Evolutionary conservation across 2,113 vertebrate genomes (phyloP), one percentile per base, ranked within the genome.

Genomic region (Crypturellus undulatus): DNA sequence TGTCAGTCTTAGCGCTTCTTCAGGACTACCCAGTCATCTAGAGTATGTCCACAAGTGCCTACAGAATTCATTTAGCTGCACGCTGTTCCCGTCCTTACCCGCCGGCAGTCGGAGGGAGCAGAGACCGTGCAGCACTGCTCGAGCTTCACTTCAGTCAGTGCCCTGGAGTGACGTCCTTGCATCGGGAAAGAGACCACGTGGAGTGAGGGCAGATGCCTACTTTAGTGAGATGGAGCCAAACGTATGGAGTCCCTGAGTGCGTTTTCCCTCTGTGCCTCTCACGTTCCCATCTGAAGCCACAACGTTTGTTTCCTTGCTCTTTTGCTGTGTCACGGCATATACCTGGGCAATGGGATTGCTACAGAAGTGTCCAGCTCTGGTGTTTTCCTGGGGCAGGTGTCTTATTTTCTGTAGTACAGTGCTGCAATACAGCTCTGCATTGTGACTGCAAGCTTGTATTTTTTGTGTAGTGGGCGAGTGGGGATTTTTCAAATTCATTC

Each of bases 401-500:
- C 67, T 92, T 79, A 65, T 90, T 93, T 81, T 38, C 49, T 9
- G 21, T 71, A 36, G 59, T 12, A 0, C 9, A n/a, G 64, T 65
- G 34, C 56, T 21, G 38, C 36, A 58, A 52, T 51, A 64, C 63
- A 32, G 78, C 64, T 34, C 64, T 64, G 60, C 15, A 7, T 52
- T 11, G 64, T 64, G 84, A 92, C 47, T 79, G 84, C 65, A 0
- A 2, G 77, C 47, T 56, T 65, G 22, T 82, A 4, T 67, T 93
- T 95, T 94, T 84, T 63, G 65, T 86, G 64, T 69, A 76, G 75
- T 73, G 87, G 87, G 78, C 79, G 83, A 92, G 72, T 38, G 62
- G 65, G 54, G 83, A 79, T 76, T 94, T 94, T 84, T 96, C 58
- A 25, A 95, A 94, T 81, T 86, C 76, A 45, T 73, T 86, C 63